Conservation (phyloP, 2,888 invertebrate species). For the Geophilus truncorum region DNA sequence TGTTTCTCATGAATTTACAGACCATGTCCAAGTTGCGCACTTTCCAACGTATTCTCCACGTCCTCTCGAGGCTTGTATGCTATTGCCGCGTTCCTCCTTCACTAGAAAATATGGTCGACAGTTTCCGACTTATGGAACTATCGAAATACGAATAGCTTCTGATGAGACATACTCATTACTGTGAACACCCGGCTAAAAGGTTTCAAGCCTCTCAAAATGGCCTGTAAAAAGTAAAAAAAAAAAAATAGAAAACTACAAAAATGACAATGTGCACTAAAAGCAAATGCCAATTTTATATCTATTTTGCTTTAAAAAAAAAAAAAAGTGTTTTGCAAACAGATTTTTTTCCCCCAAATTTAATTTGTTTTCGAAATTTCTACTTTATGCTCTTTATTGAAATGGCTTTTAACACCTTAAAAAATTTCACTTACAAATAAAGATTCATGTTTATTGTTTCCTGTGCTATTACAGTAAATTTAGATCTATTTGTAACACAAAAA, state of each 20-base stretch:
- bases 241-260: neutral
- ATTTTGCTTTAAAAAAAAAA: neutral
- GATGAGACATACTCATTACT: conserved; percentile 7
- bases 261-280: conserved; percentile 16
- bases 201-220: neutral
- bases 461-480: neutral
- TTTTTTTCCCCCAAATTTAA: neutral
- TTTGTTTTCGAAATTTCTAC: neutral
- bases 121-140: conserved; percentile 20
- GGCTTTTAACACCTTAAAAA: conserved; percentile 20
- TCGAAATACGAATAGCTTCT: conserved; percentile 20
- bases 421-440: neutral
- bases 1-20: conserved; percentile 20
- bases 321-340: neutral
- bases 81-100: conserved; percentile 6
- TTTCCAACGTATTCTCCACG: conserved; percentile 12
- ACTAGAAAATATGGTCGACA: conserved; percentile 5
- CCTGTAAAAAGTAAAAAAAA: neutral
- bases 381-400: neutral
- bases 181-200: neutral
- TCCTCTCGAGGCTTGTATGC: conserved; percentile 16
- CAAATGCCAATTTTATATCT: neutral
- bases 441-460: neutral
- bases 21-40: conserved; percentile 11
- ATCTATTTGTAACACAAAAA: neutral